These are phyloP conservation scores for Drosophila lacertosa DNA, from an alignment of 1,140 invertebrate genomes.

Conservation along the genomic window DNA sequence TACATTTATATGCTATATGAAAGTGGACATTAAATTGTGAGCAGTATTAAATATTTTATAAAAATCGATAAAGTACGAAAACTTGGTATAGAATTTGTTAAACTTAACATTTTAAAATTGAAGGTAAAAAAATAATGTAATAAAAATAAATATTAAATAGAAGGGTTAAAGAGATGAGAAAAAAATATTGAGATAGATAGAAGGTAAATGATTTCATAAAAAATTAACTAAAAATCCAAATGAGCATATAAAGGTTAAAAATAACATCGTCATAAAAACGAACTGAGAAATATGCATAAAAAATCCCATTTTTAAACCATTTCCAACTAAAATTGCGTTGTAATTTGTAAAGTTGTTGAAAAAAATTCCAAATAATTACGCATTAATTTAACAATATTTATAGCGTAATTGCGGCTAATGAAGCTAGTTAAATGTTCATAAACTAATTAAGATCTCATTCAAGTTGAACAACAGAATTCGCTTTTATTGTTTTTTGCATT, in stretches of 20 bases:
- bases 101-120: too few relatives aligned
- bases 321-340: background rate
- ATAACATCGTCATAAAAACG: too few relatives aligned
- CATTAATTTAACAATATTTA: slow-evolving; percentile 53
- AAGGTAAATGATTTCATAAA: too few relatives aligned
- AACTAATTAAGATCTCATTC: slow-evolving; percentile 61
- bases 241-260: too few relatives aligned
- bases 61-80: too few relatives aligned
- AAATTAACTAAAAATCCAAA: too few relatives aligned
- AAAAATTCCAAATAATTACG: slow-evolving; percentile 32
- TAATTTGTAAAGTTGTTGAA: slow-evolving; percentile 7
- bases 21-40: background rate
- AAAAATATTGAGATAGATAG: background rate
- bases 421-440: slow-evolving; percentile 68
- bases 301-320: background rate
- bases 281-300: too few relatives aligned
- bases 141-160: too few relatives aligned
- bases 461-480: slow-evolving; percentile 52
- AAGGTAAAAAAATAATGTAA: too few relatives aligned
- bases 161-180: too few relatives aligned
- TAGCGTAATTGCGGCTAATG: slow-evolving; percentile 63
- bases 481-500: slow-evolving; percentile 33
- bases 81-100: too few relatives aligned
- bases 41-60: background rate
- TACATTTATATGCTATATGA: background rate